These are phyloP conservation scores for Phaethornis superciliosus DNA, from an alignment of 2,113 vertebrate species.

Conservation along the genomic window DNA sequence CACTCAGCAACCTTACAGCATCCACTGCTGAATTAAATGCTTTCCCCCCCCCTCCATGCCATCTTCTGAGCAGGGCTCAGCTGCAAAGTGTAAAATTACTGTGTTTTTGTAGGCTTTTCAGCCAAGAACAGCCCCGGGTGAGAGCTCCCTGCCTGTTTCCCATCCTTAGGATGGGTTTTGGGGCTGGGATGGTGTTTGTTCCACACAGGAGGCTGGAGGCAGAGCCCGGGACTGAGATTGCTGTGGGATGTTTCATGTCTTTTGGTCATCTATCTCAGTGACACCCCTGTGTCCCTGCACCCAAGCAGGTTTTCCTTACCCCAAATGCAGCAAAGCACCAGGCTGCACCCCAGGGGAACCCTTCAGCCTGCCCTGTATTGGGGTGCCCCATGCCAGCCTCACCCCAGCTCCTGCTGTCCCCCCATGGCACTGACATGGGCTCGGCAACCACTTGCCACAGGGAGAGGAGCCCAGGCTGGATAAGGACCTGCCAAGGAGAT, in stretches of 20 bases:
- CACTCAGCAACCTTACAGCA: rapidly evolving
- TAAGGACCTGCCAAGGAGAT: not conserved
- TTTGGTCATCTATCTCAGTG: not conserved
- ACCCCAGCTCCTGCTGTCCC: no score
- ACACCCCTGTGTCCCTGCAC: rapidly evolving
- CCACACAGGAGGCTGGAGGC: not conserved
- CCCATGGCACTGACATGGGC: rapidly evolving
- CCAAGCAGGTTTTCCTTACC: not conserved
- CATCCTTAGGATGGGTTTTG: not conserved
- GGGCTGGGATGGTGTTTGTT: not conserved
- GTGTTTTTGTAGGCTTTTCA: not conserved
- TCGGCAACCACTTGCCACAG: not conserved
- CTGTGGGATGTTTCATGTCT: no score
- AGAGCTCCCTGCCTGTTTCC: not conserved
- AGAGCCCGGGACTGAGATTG: not conserved
- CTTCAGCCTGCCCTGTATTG: rapidly evolving
- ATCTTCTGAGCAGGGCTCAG: not conserved
- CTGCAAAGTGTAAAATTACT: rapidly evolving
- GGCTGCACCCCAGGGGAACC: no score
- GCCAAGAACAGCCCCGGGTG: not conserved
- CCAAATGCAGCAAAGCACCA: not conserved
- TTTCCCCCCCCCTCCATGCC: rapidly evolving
- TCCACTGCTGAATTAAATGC: rapidly evolving
- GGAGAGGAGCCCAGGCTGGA: not conserved
- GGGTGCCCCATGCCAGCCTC: not conserved